Base-by-base conservation (phyloP, 1,140 invertebrate genomes). In the Dinothrombium tinctorium region DNA sequence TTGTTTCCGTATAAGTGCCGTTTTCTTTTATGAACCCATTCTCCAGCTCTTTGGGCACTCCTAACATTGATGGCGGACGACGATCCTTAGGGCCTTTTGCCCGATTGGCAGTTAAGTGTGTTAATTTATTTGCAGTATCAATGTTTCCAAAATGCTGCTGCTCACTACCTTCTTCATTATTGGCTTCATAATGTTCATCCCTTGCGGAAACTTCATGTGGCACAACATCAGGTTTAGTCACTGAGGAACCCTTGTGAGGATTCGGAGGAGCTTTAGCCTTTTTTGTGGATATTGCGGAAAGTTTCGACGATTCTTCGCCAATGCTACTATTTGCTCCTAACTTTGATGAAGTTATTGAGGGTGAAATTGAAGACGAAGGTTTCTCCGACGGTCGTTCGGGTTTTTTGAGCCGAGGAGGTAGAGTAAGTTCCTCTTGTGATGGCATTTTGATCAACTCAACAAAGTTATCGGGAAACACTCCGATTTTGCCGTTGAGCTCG, bases 391-490 rank as follows among this genome's bases (percentile, higher is more conserved):
- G 25, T 31, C 24, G 5, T 8, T 41, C 37, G 15, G 22, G 37
- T 22, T 35, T 35, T 28, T 45, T 46, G 17, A 33, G 32, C 36
- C 41, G 47, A 31, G 47, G 42, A 2, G 39, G 35, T 20, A 39
- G 28, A 29, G 28, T 36, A 36, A 21, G 12, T 22, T 22, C 23
- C 37, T 39, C 35, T 17, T 19, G 25, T 14, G 38, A 38, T 24
- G 17, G 11, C 12, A 11, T 4, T 36, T 26, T 49, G 43, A 75
- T 57, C 4, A 79, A 45, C 54, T 76, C 69, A 5, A 89, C 82
- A 65, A 95, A 96, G 65, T 96, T 95, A 55, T 95, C 87, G 3
- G 90, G 90, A 57, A 98, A 96, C 2, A 96, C 68, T 0, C 90
- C 90, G 38, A 81, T 60, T 55, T 72, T 71, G 22, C 86, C 87